phyloP scores from a whole-genome alignment of 2,113 vertebrate genomes.

The Sakesphorus luctuosus region DNA sequence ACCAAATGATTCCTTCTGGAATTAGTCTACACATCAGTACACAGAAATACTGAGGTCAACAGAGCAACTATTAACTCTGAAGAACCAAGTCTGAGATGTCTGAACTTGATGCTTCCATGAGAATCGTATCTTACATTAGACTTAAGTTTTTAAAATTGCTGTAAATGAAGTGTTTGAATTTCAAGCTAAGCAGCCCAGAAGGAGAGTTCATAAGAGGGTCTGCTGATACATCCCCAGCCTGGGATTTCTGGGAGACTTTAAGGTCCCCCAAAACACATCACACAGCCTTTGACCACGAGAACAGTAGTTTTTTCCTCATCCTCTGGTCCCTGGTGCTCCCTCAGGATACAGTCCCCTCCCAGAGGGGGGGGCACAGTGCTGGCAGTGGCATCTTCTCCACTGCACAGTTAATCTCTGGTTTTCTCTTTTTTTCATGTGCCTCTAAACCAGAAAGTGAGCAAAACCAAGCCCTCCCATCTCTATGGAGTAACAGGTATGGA shows the following conservation, averaged over 20 bases:
- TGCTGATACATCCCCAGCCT: neutral
- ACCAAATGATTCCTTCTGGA: neutral
- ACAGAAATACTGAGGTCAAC: neutral
- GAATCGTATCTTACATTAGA: neutral
- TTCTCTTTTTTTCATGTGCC: neutral
- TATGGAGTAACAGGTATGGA: neutral
- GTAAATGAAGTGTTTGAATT: neutral
- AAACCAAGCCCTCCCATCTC: neutral
- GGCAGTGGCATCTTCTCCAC: neutral
- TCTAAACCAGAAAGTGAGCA: neutral
- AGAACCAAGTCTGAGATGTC: neutral
- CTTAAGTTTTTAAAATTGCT: neutral
- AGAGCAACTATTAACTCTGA: neutral
- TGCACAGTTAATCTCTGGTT: fast-evolving
- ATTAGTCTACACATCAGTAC: neutral
- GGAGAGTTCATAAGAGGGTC: neutral
- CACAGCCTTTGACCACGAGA: neutral
- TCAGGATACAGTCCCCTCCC: neutral
- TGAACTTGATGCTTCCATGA: neutral
- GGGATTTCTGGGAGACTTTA: neutral
- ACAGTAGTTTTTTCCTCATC: fast-evolving
- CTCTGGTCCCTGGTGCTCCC: fast-evolving
- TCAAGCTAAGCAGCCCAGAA: neutral
- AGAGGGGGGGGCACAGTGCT: fast-evolving
- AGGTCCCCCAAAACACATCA: neutral